Base-by-base conservation (phyloP, 1,140 invertebrate species). In the Temnothorax longispinosus region DNA sequence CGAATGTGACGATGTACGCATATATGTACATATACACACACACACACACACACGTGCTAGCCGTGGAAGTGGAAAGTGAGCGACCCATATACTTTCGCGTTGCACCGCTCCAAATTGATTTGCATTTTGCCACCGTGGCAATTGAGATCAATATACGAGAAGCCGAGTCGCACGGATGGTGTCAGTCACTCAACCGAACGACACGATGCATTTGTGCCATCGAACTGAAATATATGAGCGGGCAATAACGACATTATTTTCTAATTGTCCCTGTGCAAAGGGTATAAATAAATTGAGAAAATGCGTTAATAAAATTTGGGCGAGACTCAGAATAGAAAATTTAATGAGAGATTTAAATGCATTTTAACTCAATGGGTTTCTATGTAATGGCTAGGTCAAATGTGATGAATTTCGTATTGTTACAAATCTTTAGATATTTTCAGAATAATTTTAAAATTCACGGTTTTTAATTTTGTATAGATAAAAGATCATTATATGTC, bases 51-150 rank as follows among this genome's bases (percentile, higher is more conserved):
- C 21, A 50, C 15, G 15, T 71, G 7, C 21, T 80, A 47, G 62
- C 76, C 62, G 44, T 72, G 65, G 82, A 67, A 78, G 67, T 67
- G 21, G 13, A 85, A 75, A 76, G 87, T 67, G 64, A 87, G 7
- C 74, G 87, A 78, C 77, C 85, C 85, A 71, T 67, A 71, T 67
- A 88, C 65, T 87, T 89, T 84, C 77, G 88, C 74, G 77, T 74
- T 52, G 88, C 58, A 62, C 74, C n/a, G 54, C 56, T 82, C 88
- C 77, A 69, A 86, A 89, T 81, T 71, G 76, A 77, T 86, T 89
- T 85, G 69, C 75, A 64, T 47, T 67, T 85, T 62, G 77, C 62
- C 38, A 50, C 54, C 65, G 50, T 54, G 58, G 84, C 54, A 76
- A 89, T 86, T 81, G 88, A 85, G 80, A 71, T 54, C 75, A 60